Evolutionary conservation across 37 sponge, comb jelly and placozoan species (phyloP).

Genomic region (Spongilla lacustris): DNA sequence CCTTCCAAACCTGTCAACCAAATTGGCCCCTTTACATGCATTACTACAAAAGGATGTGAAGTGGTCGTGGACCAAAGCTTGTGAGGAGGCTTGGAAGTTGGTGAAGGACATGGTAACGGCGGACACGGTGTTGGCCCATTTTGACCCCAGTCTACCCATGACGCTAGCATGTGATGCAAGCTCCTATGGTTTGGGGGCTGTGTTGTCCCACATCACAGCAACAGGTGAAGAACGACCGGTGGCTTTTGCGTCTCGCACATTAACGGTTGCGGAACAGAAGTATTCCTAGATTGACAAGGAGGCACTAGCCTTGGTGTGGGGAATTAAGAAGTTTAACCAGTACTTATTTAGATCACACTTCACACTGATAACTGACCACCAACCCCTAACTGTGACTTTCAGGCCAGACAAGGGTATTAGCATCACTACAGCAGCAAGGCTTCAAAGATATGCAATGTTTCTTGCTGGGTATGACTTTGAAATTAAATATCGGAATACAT

Average conservation of each 20-base stretch:
- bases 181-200: slow-evolving; percentile 45
- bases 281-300: slow-evolving; percentile 69
- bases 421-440: slow-evolving; percentile 20
- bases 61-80: not conserved
- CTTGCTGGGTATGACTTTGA: not conserved
- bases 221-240: slow-evolving; percentile 47
- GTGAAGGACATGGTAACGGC: not conserved
- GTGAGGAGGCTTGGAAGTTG: not conserved
- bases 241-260: slow-evolving; percentile 60
- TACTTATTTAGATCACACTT: slow-evolving; percentile 71
- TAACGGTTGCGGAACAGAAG: slow-evolving; percentile 40
- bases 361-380: slow-evolving; percentile 56
- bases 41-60: not conserved
- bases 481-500: not conserved
- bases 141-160: slow-evolving; percentile 21
- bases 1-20: not conserved
- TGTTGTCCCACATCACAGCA: slow-evolving; percentile 46
- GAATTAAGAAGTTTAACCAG: slow-evolving; percentile 51
- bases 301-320: slow-evolving; percentile 40
- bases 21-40: not conserved
- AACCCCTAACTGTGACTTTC: slow-evolving; percentile 43
- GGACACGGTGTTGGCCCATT: slow-evolving; percentile 32
- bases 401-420: slow-evolving; percentile 43
- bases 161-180: slow-evolving; percentile 47
- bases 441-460: slow-evolving; percentile 5